Evolutionary conservation across 2,113 vertebrate species (phyloP).

Genomic region (Aspidoscelis tigris): DNA sequence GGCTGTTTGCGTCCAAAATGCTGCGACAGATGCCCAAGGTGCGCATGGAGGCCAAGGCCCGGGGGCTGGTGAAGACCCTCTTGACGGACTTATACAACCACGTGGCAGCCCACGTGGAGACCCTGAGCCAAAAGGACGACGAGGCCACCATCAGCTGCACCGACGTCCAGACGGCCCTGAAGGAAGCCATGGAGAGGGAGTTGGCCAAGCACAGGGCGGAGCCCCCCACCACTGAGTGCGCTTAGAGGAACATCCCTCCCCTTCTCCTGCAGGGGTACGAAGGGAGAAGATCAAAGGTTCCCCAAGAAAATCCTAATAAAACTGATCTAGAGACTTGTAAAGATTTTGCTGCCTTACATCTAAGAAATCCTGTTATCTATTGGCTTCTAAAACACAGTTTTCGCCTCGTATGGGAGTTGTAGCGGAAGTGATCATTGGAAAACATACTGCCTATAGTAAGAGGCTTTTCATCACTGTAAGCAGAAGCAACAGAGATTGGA

Average conservation of each 20-base stretch:
- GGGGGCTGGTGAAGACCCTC: constrained; percentile 9
- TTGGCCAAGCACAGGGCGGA: constrained; percentile 14
- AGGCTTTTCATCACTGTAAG: neutral
- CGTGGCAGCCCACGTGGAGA: neutral
- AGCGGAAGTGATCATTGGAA: neutral
- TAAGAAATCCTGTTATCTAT: neutral
- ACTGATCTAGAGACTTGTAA: constrained; percentile 5
- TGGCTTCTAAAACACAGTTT: neutral
- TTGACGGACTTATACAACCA: constrained; percentile 11
- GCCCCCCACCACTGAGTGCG: neutral
- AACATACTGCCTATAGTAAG: neutral
- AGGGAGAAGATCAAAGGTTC: neutral
- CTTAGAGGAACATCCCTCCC: neutral
- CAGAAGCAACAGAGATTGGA: neutral
- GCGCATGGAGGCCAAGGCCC: constrained; percentile 25
- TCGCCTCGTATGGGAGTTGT: neutral
- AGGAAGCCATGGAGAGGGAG: constrained; percentile 23
- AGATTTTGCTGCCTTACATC: constrained; percentile 11
- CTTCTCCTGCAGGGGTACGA: neutral
- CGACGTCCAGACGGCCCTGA: no score
- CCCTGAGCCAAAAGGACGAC: constrained; percentile 1
- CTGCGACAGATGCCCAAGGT: constrained; percentile 26
- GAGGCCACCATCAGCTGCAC: neutral
- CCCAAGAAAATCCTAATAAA: neutral
- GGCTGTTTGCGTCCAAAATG: neutral